Evolutionary conservation across 2,113 vertebrate species (phyloP).

Genomic region (Bothrops jararaca): DNA sequence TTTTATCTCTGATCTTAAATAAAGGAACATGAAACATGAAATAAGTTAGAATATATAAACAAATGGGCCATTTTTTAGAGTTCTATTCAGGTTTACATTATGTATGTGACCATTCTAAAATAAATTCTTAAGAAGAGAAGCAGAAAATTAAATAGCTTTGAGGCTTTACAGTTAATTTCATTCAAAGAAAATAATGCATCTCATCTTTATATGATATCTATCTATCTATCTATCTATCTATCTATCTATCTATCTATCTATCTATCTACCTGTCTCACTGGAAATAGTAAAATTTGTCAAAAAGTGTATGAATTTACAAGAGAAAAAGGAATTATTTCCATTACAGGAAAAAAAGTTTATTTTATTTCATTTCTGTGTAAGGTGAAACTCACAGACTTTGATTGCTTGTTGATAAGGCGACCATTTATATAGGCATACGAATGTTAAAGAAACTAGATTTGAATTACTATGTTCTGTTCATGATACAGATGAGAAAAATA

Average conservation of each 20-base stretch:
- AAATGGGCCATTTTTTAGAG: neutral
- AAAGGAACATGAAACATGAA: neutral
- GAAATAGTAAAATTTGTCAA: neutral
- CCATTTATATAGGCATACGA: slow-evolving; percentile 22
- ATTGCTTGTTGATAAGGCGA: slow-evolving; percentile 3
- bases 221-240: slow-evolving; percentile 23
- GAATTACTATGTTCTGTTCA: neutral
- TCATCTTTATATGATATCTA: neutral
- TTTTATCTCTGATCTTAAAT: slow-evolving; percentile 13
- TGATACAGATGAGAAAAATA: neutral
- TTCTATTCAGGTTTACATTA: neutral
- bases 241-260: no score
- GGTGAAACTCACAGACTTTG: slow-evolving; percentile 16
- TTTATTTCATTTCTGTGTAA: neutral
- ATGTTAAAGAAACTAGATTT: slow-evolving; percentile 15
- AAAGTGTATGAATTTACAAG: neutral
- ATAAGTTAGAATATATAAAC: slow-evolving; percentile 25
- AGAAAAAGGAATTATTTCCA: neutral
- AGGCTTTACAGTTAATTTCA: slow-evolving; percentile 13
- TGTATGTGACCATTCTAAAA: neutral
- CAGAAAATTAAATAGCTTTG: neutral
- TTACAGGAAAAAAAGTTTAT: neutral
- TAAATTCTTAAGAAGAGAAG: neutral
- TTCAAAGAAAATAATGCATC: neutral
- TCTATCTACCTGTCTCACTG: neutral